Evolutionary conservation across 1,140 invertebrate species (phyloP).

Genomic region (Caenorhabditis elegans): DNA sequence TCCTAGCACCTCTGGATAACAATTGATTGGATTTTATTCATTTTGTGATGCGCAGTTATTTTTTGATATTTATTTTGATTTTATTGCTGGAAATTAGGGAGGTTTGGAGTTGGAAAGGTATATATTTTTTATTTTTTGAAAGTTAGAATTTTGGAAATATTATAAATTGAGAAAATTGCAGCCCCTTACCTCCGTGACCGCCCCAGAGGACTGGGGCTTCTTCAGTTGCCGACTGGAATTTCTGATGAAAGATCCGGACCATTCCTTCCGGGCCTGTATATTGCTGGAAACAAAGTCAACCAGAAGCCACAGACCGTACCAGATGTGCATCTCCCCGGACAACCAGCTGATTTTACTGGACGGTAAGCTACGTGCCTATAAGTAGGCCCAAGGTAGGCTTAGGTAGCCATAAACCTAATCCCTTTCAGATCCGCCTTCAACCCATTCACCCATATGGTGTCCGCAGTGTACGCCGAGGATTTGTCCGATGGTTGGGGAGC

Average conservation of each 20-base stretch:
- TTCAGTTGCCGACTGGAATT: constrained; percentile 54
- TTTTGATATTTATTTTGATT: too few relatives aligned
- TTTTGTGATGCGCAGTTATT: too few relatives aligned
- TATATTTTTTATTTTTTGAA: too few relatives aligned
- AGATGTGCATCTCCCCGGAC: constrained; percentile 52
- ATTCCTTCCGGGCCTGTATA: constrained; percentile 50
- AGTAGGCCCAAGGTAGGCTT: too few relatives aligned
- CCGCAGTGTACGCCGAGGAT: constrained; percentile 53
- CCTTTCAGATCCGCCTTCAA: constrained; percentile 47
- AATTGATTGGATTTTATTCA: too few relatives aligned
- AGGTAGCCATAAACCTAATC: not conserved
- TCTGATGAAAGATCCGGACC: constrained; percentile 51
- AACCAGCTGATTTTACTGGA: constrained; percentile 47
- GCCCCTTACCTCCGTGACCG: constrained; percentile 43
- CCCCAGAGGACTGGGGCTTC: constrained; percentile 48
- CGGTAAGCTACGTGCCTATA: not conserved
- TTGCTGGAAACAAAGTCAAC: constrained; percentile 53
- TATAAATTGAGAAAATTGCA: too few relatives aligned
- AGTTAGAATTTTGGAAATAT: too few relatives aligned
- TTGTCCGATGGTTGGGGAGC: constrained; percentile 52
- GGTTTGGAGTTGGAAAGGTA: too few relatives aligned
- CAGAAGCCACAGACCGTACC: constrained; percentile 45
- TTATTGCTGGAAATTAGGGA: too few relatives aligned
- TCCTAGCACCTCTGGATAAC: too few relatives aligned
- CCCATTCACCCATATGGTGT: constrained; percentile 51